Base-by-base conservation (phyloP, 2,888 invertebrate species). In the Phorcus lineatus region DNA sequence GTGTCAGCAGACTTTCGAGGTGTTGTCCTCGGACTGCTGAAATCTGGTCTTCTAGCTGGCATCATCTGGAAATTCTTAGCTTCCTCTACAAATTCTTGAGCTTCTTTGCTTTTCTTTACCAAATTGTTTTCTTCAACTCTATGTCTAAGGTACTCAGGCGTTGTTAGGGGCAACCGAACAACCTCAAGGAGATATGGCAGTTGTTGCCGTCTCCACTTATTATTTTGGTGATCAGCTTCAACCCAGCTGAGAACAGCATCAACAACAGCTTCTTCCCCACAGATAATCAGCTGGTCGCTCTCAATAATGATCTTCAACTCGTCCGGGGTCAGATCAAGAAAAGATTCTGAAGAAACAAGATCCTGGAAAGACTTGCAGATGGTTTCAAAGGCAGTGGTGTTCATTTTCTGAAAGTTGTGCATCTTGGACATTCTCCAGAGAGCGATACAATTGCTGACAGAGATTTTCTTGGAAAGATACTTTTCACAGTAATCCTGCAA, bases 211-310 rank as follows among this genome's bases (percentile, higher is more conserved):
- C 85, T 24, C 62, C 62, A 62, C 17, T 62, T 62, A 17, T 62
- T 81, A 78, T 93, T 94, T 57, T 94, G 93, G 24, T 94, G 92
- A 83, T 95, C 94, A 84, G 94, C 94, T 88, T 95, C 95, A 28
- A 87, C 81, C 96, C 97, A 97, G 77, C 94, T 94, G 91, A 95
- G 94, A 22, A 96, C 94, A 7, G 96, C 96, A 91, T 96, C 95
- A 92, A 96, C 96, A 47, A 96, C 96, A 78, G 95, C 94, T 92
- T 96, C 97, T 91, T 98, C 98, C 89, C 96, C 96, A 88, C 96
- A 96, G 0, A 97, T 97, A 91, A 97, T 97, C 52, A 98, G 93
- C 91, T 97, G 96, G 90, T 97, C 97, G 78, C 91, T 96, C 70
- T 96, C 95, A 83, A 97, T 96, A 77, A 98, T 95, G 80, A 95